Base-by-base conservation (phyloP, 2,113 vertebrate genomes). In the Phycodurus eques region DNA sequence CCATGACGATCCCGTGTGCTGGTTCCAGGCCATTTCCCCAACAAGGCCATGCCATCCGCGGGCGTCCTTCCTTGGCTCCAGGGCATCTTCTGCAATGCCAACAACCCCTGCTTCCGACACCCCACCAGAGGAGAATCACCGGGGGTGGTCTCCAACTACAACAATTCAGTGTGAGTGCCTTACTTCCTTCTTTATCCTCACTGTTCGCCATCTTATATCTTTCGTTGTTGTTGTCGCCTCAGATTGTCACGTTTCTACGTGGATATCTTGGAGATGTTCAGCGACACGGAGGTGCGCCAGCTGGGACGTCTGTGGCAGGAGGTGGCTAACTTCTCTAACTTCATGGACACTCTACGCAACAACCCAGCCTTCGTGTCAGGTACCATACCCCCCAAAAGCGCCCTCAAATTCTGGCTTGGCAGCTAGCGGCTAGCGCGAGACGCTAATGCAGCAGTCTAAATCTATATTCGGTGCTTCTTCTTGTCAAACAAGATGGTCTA, bases 11-110 rank as follows among this genome's bases (percentile, higher is more conserved):
- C 17, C 39, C 8, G 10, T 82, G 8, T 51, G 76, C 91, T 88
- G 39, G 85, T 46, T 74, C 12, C 91, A 99, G 98, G 97, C 93
- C 96, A 98, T 89, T 99, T 99, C 79, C 95, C 98, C 89, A 99
- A 96, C 90, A 98, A 98, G 90, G 97, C 96, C 4, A 94, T 99
- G 97, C 97, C 98, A 31, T 99, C 98, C 15, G 92, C 96, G 11
- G 96, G 98, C 86, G 88, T 93, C 2, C 83, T 99, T 80, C 96
- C 96, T 0, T 99, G 97, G 96, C 90, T 99, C 74, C 96, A 98
- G 69, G 96, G 97, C 46, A 95, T 99, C 86, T 96, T 98, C 90
- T 99, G 98, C 90, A 99, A 99, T 12, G 84, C 92, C 88, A 95
- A 97, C 89, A 99, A 99, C 85, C 96, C 97, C 73, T 99, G 96